These are phyloP conservation scores for Oncopodura yosiiana DNA, from an alignment of 1,140 invertebrate genomes.

Conservation along the genomic window DNA sequence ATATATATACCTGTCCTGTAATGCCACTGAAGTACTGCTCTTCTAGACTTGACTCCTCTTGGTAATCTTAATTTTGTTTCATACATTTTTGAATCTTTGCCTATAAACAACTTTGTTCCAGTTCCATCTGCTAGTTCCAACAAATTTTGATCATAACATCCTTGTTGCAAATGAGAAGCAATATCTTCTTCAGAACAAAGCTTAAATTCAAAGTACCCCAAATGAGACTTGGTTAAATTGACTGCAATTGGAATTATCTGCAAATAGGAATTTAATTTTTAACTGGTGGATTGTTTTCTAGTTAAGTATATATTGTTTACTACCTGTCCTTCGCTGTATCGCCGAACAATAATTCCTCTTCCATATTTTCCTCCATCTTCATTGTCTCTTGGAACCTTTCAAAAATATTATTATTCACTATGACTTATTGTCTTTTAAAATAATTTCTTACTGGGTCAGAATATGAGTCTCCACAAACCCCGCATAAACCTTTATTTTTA, in stretches of 20 bases:
- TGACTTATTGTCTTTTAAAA: slow-evolving; percentile 28
- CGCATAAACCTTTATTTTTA: slow-evolving; percentile 41
- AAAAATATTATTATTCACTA: slow-evolving; percentile 41
- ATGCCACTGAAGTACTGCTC: neutral
- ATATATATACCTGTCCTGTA: slow-evolving; percentile 2
- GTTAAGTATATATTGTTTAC: slow-evolving; percentile 38
- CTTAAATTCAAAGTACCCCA: slow-evolving; percentile 77
- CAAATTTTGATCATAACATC: slow-evolving; percentile 63
- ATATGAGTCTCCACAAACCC: slow-evolving; percentile 41
- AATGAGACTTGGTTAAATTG: slow-evolving; percentile 48
- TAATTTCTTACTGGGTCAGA: slow-evolving; percentile 34
- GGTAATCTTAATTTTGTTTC: neutral
- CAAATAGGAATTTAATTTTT: neutral
- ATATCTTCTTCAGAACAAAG: slow-evolving; percentile 56
- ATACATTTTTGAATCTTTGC: too few species aligned
- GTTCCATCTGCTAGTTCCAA: slow-evolving; percentile 51
- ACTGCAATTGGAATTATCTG: too few species aligned
- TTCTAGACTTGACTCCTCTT: neutral
- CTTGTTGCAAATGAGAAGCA: slow-evolving; percentile 46
- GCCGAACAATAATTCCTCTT: slow-evolving; percentile 9
- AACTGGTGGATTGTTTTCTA: slow-evolving; percentile 10
- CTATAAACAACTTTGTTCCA: too few species aligned
- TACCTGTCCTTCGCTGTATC: slow-evolving; percentile 29
- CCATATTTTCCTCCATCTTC: slow-evolving; percentile 21
- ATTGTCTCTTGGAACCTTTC: slow-evolving; percentile 20